Percentiles rank a stretch among this genome's conserved stretches.
phyloP scores from a whole-genome alignment of 2,888 invertebrate genomes.

The Blastobasis lacticolella region DNA sequence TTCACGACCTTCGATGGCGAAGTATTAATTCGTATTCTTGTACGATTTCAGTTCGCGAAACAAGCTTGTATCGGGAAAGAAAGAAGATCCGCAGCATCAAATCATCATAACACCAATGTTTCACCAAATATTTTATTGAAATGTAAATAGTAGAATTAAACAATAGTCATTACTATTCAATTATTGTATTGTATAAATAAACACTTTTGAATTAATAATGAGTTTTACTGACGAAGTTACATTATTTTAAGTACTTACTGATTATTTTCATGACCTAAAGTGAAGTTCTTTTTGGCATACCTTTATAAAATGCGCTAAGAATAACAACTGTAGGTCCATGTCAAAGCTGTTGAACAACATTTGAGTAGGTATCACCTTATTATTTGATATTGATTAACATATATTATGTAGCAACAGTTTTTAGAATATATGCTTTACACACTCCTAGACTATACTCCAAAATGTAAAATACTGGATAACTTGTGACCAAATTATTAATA shows the following conservation, averaged over 20 bases:
- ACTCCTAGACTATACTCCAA: constrained; percentile 6
- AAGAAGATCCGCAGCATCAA: constrained; percentile 84
- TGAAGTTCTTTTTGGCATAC: no score
- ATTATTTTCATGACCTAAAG: no score
- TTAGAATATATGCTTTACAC: constrained; percentile 71
- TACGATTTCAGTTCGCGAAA: constrained; percentile 78
- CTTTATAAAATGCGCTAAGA: no score
- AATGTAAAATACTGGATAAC: no score
- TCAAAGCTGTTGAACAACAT: no score
- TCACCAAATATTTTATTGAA: constrained; percentile 8
- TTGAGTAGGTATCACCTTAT: neutral
- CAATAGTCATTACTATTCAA: constrained; percentile 32
- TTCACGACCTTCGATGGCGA: neutral
- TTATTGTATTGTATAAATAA: constrained; percentile 34
- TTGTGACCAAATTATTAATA: no score
- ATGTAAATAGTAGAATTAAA: constrained; percentile 12
- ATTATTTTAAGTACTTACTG: no score
- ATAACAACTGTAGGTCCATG: no score
- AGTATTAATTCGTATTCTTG: constrained; percentile 1
- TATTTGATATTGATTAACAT: neutral
- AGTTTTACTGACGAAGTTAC: no score
- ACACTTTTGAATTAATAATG: no score
- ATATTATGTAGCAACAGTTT: constrained; percentile 43
- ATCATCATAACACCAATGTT: constrained; percentile 24
- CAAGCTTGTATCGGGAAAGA: constrained; percentile 74